Evolutionary conservation across 1,140 invertebrate species (phyloP), one percentile per base, ranked within the genome.

Genomic region (Phocides pigmalion): DNA sequence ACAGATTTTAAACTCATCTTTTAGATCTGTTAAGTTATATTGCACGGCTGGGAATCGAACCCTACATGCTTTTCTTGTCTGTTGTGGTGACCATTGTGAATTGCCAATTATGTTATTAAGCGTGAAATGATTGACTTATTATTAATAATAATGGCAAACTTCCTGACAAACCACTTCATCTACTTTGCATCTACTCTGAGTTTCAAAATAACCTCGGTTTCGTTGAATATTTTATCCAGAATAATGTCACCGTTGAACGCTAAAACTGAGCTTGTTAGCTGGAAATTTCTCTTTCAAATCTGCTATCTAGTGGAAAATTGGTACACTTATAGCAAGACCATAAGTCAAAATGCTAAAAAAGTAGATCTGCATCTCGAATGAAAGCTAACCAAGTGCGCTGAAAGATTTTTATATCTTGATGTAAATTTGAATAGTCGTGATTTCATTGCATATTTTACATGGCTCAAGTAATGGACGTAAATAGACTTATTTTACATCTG

Each of bases 221-320:
- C 19, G 59, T 65, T 68, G 56, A 59, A 65, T 54, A 64, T 69
- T 64, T 68, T 68, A 63, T 44, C 32, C 47, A 50, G 56, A 37
- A 58, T 50, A 54, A 61, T 64, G 65, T 67, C 56, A 59, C 51
- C 59, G 50, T 19, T 50, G 49, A 64, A 62, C 64, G 62, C 22
- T 69, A 62, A 50, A 69, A 65, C 49, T 56, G 63, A 64, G 62
- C 67, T 69, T 69, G 56, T 68, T 68, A 68, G 54, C 56, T 39
- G 46, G 47, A 28, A 61, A 68, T 62, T 64, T 69, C 56, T 44
- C 51, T 54, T 16, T 61, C 32, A 64, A 61, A 62, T 69, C 54
- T 64, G 44, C 63, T 64, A 68, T 64, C 50, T 47, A 49, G 54
- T 68, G 39, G n/a, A 46, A 68, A 68, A 53, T 46, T 59, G 39